Conservation (phyloP, 2,113 vertebrate genomes). For the Nibea coibor region DNA sequence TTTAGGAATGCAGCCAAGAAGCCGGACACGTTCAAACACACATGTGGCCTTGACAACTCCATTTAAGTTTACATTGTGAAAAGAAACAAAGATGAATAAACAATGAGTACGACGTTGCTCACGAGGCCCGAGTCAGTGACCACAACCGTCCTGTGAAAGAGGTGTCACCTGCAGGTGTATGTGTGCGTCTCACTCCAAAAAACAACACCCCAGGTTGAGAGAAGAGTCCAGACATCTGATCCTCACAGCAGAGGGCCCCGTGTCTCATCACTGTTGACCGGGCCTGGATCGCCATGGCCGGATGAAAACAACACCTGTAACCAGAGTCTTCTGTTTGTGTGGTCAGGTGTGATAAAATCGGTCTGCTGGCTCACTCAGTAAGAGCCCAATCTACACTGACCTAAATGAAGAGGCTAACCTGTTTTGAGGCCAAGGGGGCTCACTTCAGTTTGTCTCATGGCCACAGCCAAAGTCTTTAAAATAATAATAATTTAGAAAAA, state of each 20-base stretch:
- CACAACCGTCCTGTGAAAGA: slow-evolving; percentile 51
- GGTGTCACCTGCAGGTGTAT: slow-evolving; percentile 52
- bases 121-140: slow-evolving; percentile 39
- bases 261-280: slow-evolving; percentile 45
- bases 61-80: slow-evolving; percentile 28
- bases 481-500: not conserved
- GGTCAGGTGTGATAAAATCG: slow-evolving; percentile 81
- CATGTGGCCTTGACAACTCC: not conserved
- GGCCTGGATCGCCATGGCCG: slow-evolving; percentile 61
- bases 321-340: slow-evolving; percentile 73
- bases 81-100: slow-evolving; percentile 60
- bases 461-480: slow-evolving; percentile 11
- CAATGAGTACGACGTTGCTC: slow-evolving; percentile 43
- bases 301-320: slow-evolving; percentile 83
- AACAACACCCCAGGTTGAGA: slow-evolving; percentile 50
- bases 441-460: slow-evolving; percentile 15
- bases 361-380: slow-evolving; percentile 56
- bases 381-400: slow-evolving; percentile 48
- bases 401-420: slow-evolving; percentile 47
- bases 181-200: slow-evolving; percentile 52
- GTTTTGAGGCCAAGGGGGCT: slow-evolving; percentile 22
- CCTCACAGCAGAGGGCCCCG: slow-evolving; percentile 36
- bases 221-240: slow-evolving; percentile 71
- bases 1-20: slow-evolving; percentile 11
- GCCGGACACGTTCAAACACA: slow-evolving; percentile 10